phyloP scores from a whole-genome alignment of 2,888 invertebrate genomes.

The Pollenia angustigena region DNA sequence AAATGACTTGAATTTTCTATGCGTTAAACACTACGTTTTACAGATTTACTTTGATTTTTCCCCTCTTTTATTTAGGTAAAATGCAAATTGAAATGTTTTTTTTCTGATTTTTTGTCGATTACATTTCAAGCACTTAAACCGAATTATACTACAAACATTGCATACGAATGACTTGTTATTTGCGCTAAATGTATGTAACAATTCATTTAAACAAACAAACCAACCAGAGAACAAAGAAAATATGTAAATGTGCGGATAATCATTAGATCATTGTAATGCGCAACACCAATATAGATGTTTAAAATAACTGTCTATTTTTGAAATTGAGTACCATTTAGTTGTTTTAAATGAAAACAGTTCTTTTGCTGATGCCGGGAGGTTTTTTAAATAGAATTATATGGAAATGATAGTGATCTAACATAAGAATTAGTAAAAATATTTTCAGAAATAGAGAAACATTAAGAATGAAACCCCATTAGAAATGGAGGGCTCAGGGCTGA shows the following conservation, averaged over 20 bases:
- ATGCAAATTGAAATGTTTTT: constrained; percentile 56
- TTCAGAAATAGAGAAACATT: too few species aligned
- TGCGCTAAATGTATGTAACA: constrained; percentile 45
- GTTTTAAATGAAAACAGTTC: background rate
- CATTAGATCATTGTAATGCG: constrained; percentile 38
- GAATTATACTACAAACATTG: constrained; percentile 53
- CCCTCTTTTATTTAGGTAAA: background rate
- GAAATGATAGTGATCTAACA: too few species aligned
- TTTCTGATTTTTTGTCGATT: constrained; percentile 19
- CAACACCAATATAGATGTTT: background rate
- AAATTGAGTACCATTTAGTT: background rate
- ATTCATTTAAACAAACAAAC: background rate
- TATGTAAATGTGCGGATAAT: constrained; percentile 63
- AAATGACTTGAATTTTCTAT: background rate
- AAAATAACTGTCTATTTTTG: background rate
- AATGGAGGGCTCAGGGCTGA: too few species aligned
- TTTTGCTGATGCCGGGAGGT: background rate
- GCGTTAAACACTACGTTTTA: background rate
- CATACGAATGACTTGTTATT: constrained; percentile 61
- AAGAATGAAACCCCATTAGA: too few species aligned
- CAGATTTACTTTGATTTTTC: background rate
- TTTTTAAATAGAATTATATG: too few species aligned
- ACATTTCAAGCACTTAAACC: constrained; percentile 28
- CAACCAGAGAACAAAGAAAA: constrained; percentile 44
- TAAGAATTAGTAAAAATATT: too few species aligned